Base-by-base conservation (phyloP, 2,888 invertebrate genomes). In the Lasioglossum figueresi region DNA sequence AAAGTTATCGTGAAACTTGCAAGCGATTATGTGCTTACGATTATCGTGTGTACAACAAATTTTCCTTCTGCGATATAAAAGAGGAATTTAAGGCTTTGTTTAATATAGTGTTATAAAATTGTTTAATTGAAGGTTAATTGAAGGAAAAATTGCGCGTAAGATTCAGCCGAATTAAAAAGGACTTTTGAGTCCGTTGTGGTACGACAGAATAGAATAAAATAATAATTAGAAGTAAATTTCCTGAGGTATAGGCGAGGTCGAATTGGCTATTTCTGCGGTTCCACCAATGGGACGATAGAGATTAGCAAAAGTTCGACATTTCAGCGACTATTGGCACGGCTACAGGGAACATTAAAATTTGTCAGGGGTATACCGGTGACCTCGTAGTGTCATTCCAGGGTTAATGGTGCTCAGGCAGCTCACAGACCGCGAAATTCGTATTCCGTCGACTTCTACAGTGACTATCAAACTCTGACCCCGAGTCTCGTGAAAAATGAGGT, bases 361-460 rank as follows among this genome's bases (percentile, higher is more conserved):
- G 23, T 19, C 37, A 23, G 12, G 23, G 37, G 19, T 4, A n/a
- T 31, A 37, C 37, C 2, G 68, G 37, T 34, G 68, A 68, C 68
- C 68, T 10, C 10, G 68, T 34, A 34, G 68, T 37, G 68, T 68
- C 68, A 68, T 68, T 37, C 68, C 23, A 68, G 68, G 68, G 68
- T 68, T 68, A 68, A 68, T 37, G 68, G 68, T 10, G 68, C 37
- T 37, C 68, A 68, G 37, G 68, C 68, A 34, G 68, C 68, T 37
- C 68, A 68, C 37, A 68, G 68, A 68, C 68, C 68, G 68, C 68
- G 68, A 68, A 68, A 68, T 68, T 68, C 68, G 68, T 23, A 68
- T 68, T 68, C 68, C 68, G 19, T 40, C 68, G 68, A 68, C 68
- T 40, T 37, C 68, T 19, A 37, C 23, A 23, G 68, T 10, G 68